Conservation (phyloP, 2,797 vertebrate genomes). For the Malacoraja senta region DNA sequence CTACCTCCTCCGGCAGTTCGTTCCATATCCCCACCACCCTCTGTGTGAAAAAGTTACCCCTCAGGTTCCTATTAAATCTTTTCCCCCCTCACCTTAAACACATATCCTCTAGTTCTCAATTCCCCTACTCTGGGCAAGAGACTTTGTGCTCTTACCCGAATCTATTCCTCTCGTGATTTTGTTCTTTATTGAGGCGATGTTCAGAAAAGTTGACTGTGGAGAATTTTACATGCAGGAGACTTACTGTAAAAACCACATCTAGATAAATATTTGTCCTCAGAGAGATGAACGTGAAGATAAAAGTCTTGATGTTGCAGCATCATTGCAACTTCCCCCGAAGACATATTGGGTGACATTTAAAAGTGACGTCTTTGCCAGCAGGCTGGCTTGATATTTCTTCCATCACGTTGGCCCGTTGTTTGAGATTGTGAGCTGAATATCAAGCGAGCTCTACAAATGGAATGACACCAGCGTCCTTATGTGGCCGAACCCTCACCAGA, state of each 20-base stretch:
- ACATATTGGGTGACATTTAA: background rate
- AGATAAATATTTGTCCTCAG: background rate
- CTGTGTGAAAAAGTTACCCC: no score
- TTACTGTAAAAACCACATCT: background rate
- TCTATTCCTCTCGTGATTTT: background rate
- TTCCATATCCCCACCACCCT: no score
- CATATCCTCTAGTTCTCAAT: no score
- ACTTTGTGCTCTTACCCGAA: no score
- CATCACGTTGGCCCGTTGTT: background rate
- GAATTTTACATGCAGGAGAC: background rate
- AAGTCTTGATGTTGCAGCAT: background rate
- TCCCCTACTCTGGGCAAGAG: no score
- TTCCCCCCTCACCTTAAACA: no score
- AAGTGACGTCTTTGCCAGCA: background rate
- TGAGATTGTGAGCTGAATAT: background rate
- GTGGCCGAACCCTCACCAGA: background rate
- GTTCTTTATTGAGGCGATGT: background rate
- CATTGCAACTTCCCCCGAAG: background rate
- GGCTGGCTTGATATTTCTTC: background rate
- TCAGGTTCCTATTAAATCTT: no score
- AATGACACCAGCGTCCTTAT: background rate
- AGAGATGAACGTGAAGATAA: background rate
- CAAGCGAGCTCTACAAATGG: background rate
- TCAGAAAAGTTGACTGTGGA: background rate
- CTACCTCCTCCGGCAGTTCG: no score